Conservation (phyloP, 2,888 invertebrate species). For the Nomada fabriciana region DNA sequence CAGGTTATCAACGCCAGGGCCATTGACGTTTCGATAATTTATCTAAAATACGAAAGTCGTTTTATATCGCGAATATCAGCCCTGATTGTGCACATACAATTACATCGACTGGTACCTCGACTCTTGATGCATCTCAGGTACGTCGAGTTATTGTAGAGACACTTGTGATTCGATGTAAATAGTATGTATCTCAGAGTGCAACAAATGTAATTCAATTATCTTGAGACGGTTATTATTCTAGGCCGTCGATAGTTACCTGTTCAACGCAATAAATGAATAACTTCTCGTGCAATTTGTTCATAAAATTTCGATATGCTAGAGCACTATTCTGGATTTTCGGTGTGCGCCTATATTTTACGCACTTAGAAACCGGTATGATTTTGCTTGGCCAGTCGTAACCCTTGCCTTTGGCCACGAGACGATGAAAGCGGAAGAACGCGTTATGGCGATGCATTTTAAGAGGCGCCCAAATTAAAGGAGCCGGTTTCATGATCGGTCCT, state of each 20-base stretch:
- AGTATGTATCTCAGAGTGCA: too few relatives aligned
- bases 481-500: background rate
- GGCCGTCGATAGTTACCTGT: background rate
- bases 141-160: too few relatives aligned
- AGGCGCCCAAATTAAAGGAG: background rate
- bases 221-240: conserved; percentile 43
- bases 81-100: background rate
- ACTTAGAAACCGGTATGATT: conserved; percentile 16
- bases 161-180: too few relatives aligned
- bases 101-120: too few relatives aligned
- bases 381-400: background rate
- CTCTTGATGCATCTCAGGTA: background rate
- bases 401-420: conserved; percentile 3
- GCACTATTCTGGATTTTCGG: background rate
- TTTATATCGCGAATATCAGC: background rate
- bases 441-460: conserved; percentile 1
- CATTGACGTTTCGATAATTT: conserved; percentile 28
- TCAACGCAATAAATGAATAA: conserved; percentile 31
- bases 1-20: conserved; percentile 10
- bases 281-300: conserved; percentile 28
- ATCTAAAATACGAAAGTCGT: background rate
- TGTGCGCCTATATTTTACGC: background rate
- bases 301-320: conserved; percentile 30
- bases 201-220: conserved; percentile 9
- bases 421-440: background rate